Base-by-base conservation (phyloP, 92 coral and sea anemone species). In the Phymanthus crucifer region DNA sequence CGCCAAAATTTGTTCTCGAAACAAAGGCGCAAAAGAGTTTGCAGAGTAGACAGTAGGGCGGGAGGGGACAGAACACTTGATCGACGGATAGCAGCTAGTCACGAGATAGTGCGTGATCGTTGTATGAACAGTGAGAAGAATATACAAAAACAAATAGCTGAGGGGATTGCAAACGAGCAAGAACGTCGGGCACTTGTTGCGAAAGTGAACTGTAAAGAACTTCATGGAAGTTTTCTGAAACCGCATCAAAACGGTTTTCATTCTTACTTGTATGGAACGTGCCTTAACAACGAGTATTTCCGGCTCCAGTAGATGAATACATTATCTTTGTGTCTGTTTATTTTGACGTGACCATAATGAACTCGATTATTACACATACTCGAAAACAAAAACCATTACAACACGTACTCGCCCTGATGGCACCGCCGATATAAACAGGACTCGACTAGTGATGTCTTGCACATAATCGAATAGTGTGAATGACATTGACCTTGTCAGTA, bases 401-500 rank as follows among this genome's bases (percentile, higher is more conserved):
- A 54, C 64, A 54, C 64, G 64, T 54, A 54, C 64, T 4, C 64
- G 64, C n/a, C 64, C 12, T 23, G 64, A 14, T 54, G 64, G 64
- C 64, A 54, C 64, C 64, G 24, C 18, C 18, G 19, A 13, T 19
- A 21, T 3, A 8, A 54, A 54, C 24, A 54, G 14, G 27, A 21
- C 48, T 17, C 48, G 18, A 43, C 48, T 43, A 43, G 1, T 43
- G 48, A 43, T 29, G 27, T 54, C 7, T 54, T 54, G 64, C 6
- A 10, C 27, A 21, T n/a, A 54, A 54, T 54, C n/a, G n/a, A 54
- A n/a, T 54, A 54, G 64, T 7, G 64, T 19, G 64, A 54, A 54
- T 54, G 64, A 54, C 64, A 54, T 54, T 54, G 64, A 54, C 64
- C 27, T 54, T 54, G 64, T 54, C 64, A 54, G 23, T 54, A 54